Base-by-base conservation (phyloP, 2,797 vertebrate genomes). In the Podarcis siculus region DNA sequence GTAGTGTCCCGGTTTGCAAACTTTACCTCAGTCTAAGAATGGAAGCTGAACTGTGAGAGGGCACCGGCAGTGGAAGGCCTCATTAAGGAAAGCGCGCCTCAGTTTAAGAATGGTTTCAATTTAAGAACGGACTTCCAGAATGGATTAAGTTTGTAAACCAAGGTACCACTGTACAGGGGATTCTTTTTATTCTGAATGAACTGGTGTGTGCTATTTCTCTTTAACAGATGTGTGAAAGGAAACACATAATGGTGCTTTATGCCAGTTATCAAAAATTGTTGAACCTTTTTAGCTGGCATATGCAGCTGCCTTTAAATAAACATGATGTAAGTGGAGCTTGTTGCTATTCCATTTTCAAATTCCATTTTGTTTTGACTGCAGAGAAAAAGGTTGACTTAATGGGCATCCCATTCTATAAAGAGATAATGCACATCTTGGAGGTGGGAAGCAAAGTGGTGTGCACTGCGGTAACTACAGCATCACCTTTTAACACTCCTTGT, bases 331-430 rank as follows among this genome's bases (percentile, higher is more conserved):
- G 67, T 21, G 12, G 67, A 61, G 27, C 42, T 25, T 91, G 91
- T 27, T 83, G 86, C 0, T 4, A 87, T 45, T 86, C 17, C 81
- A 79, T 88, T 93, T 90, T 8, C 23, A 12, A 85, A 90, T 77
- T 86, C 49, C 27, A 30, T 90, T 86, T 88, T 83, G 61, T 86
- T 92, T 93, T 23, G 83, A 88, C 35, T 76, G 89, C 35, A 9
- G 90, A 92, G 93, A 91, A 86, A 39, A 92, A 27, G 15, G 83
- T 92, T 87, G 90, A 83, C 45, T 87, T 79, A 73, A 87, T 27
- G n/a, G 37, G 71, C n/a, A 25, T 45, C 23, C 58, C 9, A 27
- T 76, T 82, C 58, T 76, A 49, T 66, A 35, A 21, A 67, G 32
- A 82, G 39, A 77, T 27, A 23, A 55, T 27, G 30, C 58, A 27